Base-by-base conservation (phyloP, 2,797 vertebrate species). In the Centropyge bicolor region DNA sequence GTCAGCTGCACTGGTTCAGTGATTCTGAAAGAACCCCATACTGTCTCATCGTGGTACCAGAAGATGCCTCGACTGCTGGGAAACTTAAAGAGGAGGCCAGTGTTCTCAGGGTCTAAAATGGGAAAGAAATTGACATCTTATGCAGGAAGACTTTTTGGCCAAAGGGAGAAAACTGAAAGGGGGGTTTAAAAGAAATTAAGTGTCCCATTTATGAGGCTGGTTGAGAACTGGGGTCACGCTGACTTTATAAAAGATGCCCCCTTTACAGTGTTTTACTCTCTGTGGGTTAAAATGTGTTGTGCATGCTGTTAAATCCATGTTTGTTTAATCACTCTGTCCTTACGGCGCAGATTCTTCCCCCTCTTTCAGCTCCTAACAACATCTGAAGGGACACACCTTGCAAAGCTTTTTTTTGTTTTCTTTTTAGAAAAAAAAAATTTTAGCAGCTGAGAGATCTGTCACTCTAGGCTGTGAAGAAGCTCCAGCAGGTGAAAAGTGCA, bases 41-140 rank as follows among this genome's bases (percentile, higher is more conserved):
- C 27, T 31, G 27, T 31, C 27, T 68, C n/a, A 36, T 59, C 1
- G 2, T 49, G 19, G 19, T 27, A 55, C 66, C 68, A 49, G 78
- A 71, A 55, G 43, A 60, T n/a, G 61, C 49, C 54, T 38, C n/a
- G 35, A 45, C 9, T 46, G 49, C 80, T 70, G 55, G 82, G 82
- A 84, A 64, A 75, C 76, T 55, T 80, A 70, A 78, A 88, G 27
- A 76, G 66, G 62, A 78, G 51, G 77, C 85, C 66, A 57, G 84
- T 17, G 16, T 85, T 91, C 89, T 91, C 90, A 90, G 84, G 81
- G 86, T 89, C 79, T 81, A 35, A 46, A 77, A 87, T 22, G 20
- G 68, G 68, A 76, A 83, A 81, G 68, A 78, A 76, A 83, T 76
- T n/a, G 5, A 80, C 66, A 82, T 68, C 40, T 69, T 87, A 62